A percentile compares a stretch with the other conserved stretches of the same genome.
phyloP scores from a whole-genome alignment of 2,888 invertebrate genomes.

The Philereme vetulata region DNA sequence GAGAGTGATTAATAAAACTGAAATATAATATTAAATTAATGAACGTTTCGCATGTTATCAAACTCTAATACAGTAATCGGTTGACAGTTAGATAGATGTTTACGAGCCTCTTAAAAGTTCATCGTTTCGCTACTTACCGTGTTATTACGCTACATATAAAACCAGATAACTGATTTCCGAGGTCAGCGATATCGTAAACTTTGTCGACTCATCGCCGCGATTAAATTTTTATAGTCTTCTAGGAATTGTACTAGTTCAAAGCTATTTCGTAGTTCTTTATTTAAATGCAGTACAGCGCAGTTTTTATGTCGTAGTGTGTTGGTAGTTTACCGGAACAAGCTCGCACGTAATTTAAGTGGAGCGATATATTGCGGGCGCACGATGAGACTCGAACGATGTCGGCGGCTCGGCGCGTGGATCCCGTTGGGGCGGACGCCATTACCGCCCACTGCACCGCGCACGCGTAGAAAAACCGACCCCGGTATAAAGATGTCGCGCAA shows the following conservation, averaged over 20 bases:
- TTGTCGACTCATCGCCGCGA: slow-evolving; percentile 28
- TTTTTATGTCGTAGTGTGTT: slow-evolving; percentile 57
- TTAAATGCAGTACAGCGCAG: slow-evolving; percentile 42
- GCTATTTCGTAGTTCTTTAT: slow-evolving; percentile 35
- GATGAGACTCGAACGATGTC: slow-evolving; percentile 80
- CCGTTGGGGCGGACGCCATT: slow-evolving; percentile 80
- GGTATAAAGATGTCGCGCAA: slow-evolving; percentile 72
- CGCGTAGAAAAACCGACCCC: slow-evolving; percentile 76
- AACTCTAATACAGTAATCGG: slow-evolving; percentile 53
- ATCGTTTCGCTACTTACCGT: slow-evolving; percentile 53
- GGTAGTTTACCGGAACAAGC: slow-evolving; percentile 73
- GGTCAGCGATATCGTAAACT: slow-evolving; percentile 35
- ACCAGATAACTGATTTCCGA: slow-evolving; percentile 52
- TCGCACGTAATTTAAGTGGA: slow-evolving; percentile 77
- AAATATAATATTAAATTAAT: too few relatives aligned
- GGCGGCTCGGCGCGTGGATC: slow-evolving; percentile 74
- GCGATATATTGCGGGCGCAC: slow-evolving; percentile 79
- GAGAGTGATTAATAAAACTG: background rate
- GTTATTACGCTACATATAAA: slow-evolving; percentile 44
- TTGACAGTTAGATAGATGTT: slow-evolving; percentile 54
- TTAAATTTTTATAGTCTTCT: slow-evolving; percentile 11
- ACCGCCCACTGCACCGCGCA: slow-evolving; percentile 78
- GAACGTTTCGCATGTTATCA: too few relatives aligned
- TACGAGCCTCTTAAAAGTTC: slow-evolving; percentile 57
- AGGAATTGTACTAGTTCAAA: slow-evolving; percentile 15